These are phyloP conservation scores for Drosophila malerkotliana DNA, from an alignment of 1,140 invertebrate genomes.

Conservation along the genomic window DNA sequence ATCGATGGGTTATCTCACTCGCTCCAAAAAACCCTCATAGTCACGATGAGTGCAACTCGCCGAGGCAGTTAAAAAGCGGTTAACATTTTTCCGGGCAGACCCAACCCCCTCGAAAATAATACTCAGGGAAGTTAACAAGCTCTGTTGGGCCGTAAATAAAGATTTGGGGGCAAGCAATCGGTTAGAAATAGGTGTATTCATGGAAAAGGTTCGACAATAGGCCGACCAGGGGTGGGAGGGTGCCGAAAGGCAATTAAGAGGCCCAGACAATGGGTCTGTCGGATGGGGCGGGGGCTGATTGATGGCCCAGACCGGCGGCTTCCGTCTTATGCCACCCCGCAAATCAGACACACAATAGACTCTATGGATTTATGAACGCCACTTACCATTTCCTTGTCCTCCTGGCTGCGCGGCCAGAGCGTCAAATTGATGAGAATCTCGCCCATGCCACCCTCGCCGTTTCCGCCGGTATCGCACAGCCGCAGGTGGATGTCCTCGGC, in stretches of 20 bases:
- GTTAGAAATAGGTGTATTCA: slow-evolving; percentile 25
- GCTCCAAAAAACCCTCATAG: slow-evolving; percentile 2
- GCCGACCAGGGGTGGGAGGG: not conserved
- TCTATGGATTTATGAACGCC: slow-evolving; percentile 34
- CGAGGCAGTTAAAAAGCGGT: slow-evolving; percentile 6
- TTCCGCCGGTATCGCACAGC: slow-evolving; percentile 89
- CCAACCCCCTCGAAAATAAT: not conserved
- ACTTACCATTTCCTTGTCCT: slow-evolving; percentile 96
- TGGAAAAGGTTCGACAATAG: slow-evolving; percentile 13
- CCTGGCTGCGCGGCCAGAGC: slow-evolving; percentile 94
- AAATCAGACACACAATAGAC: slow-evolving; percentile 1
- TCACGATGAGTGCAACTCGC: slow-evolving; percentile 33
- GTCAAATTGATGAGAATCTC: slow-evolving; percentile 92
- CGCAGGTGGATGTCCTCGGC: slow-evolving; percentile 91
- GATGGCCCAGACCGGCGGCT: slow-evolving; percentile 17
- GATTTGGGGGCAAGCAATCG: slow-evolving; percentile 8
- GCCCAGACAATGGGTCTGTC: slow-evolving; percentile 27
- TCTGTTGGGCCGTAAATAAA: slow-evolving; percentile 37
- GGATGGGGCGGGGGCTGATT: slow-evolving; percentile 18
- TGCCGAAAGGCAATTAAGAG: slow-evolving; percentile 37
- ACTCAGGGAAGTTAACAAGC: not conserved
- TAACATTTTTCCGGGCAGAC: slow-evolving; percentile 9
- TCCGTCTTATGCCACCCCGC: slow-evolving; percentile 15
- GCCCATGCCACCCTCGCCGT: slow-evolving; percentile 87
- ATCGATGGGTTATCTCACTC: not conserved